These are phyloP conservation scores for Nyctereutes procyonoides DNA, from an alignment of 2,113 vertebrate species.

Conservation along the genomic window DNA sequence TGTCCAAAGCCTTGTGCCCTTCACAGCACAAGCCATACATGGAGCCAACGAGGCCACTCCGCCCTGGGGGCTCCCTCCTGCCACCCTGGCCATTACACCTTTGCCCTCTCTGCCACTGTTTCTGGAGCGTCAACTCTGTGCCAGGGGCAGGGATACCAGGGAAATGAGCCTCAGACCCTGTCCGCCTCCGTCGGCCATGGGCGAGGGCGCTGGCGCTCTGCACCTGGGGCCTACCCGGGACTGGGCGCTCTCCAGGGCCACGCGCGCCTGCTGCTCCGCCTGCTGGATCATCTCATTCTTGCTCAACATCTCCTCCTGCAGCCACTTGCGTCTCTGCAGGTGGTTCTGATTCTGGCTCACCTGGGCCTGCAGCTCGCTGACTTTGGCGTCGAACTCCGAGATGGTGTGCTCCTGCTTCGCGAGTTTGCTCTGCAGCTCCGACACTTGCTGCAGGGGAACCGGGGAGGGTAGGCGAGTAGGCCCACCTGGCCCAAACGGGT, in stretches of 20 bases:
- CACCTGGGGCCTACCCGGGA: slow-evolving; percentile 72
- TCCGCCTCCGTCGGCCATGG: fast-evolving
- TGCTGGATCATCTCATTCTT: slow-evolving; percentile 51
- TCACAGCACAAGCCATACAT: background rate
- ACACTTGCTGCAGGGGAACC: slow-evolving; percentile 71
- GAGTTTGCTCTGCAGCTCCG: slow-evolving; percentile 74
- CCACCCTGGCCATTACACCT: fast-evolving
- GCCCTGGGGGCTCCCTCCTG: background rate
- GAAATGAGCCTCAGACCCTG: background rate
- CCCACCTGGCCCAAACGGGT: fast-evolving
- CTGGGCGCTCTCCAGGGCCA: slow-evolving; percentile 80
- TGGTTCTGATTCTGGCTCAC: background rate
- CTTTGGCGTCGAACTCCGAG: background rate
- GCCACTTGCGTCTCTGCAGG: background rate
- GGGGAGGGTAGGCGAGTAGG: background rate
- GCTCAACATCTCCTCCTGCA: slow-evolving; percentile 35
- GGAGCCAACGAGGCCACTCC: background rate
- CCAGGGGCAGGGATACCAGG: no score
- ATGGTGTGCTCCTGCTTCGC: background rate
- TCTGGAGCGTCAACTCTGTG: fast-evolving
- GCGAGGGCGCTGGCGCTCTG: fast-evolving
- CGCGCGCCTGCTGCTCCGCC: slow-evolving; percentile 76
- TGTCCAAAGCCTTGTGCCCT: background rate
- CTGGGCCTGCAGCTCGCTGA: slow-evolving; percentile 73
- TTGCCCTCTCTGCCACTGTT: fast-evolving